Conservation (phyloP, 2,797 vertebrate genomes). For the Simalia tracyae region DNA sequence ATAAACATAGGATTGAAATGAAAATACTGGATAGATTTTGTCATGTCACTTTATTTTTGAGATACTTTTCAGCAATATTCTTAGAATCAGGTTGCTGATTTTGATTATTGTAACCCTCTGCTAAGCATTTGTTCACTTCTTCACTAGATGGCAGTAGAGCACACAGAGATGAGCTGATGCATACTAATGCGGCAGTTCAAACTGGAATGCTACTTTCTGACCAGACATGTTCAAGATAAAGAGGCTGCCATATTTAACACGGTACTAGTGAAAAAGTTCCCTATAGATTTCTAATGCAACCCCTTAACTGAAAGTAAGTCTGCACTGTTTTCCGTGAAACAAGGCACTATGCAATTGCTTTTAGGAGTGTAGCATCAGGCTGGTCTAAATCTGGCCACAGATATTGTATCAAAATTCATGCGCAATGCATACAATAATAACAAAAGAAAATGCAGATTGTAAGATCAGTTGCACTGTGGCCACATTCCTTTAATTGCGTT, state of each 20-base stretch:
- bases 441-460: not conserved
- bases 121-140: not conserved
- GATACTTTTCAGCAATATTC: not conserved
- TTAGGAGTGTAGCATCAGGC: not conserved
- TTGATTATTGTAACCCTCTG: not conserved
- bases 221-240: not conserved
- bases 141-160: conserved; percentile 39
- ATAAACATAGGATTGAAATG: not conserved
- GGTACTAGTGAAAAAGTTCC: not conserved
- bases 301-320: not conserved
- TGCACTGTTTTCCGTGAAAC: not conserved
- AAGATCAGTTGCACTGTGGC: not conserved
- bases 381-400: not conserved
- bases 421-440: not conserved
- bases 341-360: not conserved
- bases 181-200: not conserved
- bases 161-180: not conserved
- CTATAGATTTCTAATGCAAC: not conserved
- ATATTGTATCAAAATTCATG: not conserved
- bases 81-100: not conserved
- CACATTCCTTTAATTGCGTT: not conserved
- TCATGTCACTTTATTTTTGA: not conserved
- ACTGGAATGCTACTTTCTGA: not conserved
- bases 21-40: no score
- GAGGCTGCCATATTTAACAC: conserved; percentile 10